Evolutionary conservation across 2,888 invertebrate species (phyloP).

Genomic region (Arrhopalites spinosus): DNA sequence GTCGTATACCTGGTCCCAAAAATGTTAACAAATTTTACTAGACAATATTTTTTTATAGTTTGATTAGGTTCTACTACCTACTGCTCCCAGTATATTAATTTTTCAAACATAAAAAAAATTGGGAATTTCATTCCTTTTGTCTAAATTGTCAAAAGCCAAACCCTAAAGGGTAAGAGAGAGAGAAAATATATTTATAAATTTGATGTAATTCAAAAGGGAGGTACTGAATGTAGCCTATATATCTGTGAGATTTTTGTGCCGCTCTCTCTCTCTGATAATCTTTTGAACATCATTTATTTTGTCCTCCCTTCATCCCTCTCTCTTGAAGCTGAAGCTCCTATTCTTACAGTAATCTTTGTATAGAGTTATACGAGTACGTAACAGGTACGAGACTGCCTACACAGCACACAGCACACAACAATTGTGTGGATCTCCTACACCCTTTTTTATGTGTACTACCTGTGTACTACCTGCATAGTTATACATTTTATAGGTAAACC

Average conservation of each 20-base stretch:
- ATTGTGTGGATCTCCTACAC: not conserved
- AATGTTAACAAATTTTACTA: no score
- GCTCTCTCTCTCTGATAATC: constrained; percentile 16
- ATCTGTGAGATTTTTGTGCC: constrained; percentile 11
- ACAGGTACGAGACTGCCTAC: not conserved
- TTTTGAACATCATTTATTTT: constrained; percentile 9
- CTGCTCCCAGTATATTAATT: no score
- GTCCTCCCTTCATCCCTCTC: constrained; percentile 24
- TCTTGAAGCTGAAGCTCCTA: not conserved
- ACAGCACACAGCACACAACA: not conserved
- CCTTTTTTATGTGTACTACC: not conserved
- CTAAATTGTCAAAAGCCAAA: no score
- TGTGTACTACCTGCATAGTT: not conserved
- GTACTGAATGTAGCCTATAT: not conserved
- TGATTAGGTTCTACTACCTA: no score
- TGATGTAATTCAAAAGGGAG: not conserved
- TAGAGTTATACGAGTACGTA: not conserved
- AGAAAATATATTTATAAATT: no score
- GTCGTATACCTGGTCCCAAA: no score
- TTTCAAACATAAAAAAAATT: no score
- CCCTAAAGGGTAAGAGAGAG: no score
- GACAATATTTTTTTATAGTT: no score
- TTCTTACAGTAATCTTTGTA: not conserved
- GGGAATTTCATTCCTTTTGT: no score
- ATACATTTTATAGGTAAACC: not conserved